Evolutionary conservation across 1,140 invertebrate species (phyloP).

Genomic region (Drosophila kanapiae): DNA sequence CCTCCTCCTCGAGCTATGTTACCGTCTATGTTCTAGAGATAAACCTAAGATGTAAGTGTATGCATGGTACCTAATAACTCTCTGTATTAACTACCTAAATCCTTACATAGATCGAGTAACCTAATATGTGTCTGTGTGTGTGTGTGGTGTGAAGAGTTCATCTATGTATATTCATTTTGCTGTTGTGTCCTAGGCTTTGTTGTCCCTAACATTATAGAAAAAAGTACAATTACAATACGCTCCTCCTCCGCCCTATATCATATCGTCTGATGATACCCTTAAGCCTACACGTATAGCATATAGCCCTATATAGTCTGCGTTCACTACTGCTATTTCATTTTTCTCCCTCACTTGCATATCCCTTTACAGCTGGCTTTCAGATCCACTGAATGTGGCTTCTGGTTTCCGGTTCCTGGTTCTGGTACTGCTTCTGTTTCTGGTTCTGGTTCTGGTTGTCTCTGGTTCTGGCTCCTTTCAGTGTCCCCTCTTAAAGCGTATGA

Average conservation of each 20-base stretch:
- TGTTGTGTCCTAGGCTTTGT: slow-evolving; percentile 10
- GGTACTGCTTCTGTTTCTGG: not conserved
- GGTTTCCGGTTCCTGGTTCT: not conserved
- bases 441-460: slow-evolving; percentile 19
- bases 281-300: slow-evolving; percentile 21
- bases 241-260: slow-evolving; percentile 6
- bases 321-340: slow-evolving; percentile 6
- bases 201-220: slow-evolving; percentile 35
- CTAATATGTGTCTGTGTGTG: slow-evolving; percentile 28
- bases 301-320: slow-evolving; percentile 25
- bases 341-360: slow-evolving; percentile 2
- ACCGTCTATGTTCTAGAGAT: slow-evolving; percentile 34
- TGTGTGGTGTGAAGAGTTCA: slow-evolving; percentile 14
- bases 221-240: slow-evolving; percentile 38
- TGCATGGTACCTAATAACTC: slow-evolving; percentile 32
- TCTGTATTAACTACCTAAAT: slow-evolving; percentile 25
- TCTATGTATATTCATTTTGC: slow-evolving; percentile 10
- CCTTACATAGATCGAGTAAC: slow-evolving; percentile 17
- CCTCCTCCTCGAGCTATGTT: slow-evolving; percentile 46
- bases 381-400: slow-evolving; percentile 20
- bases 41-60: slow-evolving; percentile 49
- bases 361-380: slow-evolving; percentile 22
- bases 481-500: slow-evolving; percentile 61
- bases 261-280: slow-evolving; percentile 15
- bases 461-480: slow-evolving; percentile 11